Base-by-base conservation (phyloP, 2,888 invertebrate genomes). In the Cerastis rubricosa region DNA sequence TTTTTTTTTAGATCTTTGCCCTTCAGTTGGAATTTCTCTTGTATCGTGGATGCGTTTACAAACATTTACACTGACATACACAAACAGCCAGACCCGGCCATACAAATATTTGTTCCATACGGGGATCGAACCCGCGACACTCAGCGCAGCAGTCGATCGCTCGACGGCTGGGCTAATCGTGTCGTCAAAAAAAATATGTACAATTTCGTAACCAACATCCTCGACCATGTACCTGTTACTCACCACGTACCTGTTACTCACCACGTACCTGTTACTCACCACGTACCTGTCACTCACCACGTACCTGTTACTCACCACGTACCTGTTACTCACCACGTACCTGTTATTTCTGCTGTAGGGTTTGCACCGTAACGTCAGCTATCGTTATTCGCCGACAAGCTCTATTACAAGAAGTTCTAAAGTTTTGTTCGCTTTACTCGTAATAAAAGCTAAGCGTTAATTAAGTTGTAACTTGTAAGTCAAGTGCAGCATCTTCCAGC, bases 391-490 rank as follows among this genome's bases (percentile, higher is more conserved):
- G 2, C 17, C 25, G 17, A 2, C 22, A 19, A 74, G 7, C 7
- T 7, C 1, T 45, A 35, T 47, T 61, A n/a, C 2, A 51, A 63
- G 35, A 3, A n/a, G 1, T 61, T 51, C 8, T 22, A 54, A 77
- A 40, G n/a, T 40, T 77, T 54, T 14, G n/a, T 47, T 77, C 17
- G 0, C 9, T 22, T 25, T 76, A 17, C 2, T 59, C 51, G 0
- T 25, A 43, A 9, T 40, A 64, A 57, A 40, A 45, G 29, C 25
- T 45, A 17, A 63, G 22, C 35, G 25, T 63, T 77, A 51, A 63
- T 69, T 63, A 76, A 67, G 59, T 61, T 45, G 11, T 63, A 76
- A 67, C 49, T 61, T 45, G 11, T 61, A 51, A 76, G 51, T 69
- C 22, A 78, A 63, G 61, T 54, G 61, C 45, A 63, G 61, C n/a